Evolutionary conservation across 2,888 invertebrate genomes (phyloP), one percentile per base, ranked within the genome.

Genomic region (Clepsis dumicolana): DNA sequence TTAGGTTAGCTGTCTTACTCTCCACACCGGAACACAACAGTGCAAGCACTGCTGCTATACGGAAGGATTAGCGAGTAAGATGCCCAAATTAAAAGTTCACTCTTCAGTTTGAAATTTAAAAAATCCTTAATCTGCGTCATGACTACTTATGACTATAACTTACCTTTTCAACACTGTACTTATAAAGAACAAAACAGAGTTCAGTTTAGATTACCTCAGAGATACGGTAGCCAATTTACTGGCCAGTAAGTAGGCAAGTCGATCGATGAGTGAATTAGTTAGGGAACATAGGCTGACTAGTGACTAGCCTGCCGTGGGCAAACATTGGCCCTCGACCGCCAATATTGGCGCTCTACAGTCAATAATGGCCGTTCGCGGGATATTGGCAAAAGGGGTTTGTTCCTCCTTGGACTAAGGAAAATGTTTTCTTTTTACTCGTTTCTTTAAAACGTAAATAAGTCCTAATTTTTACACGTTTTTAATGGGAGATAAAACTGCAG

Each of bases 191-290:
- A 7, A 7, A 44, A 44, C 44, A 48, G 3, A 21, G 21, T 21
- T 21, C 10, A 21, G 4, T 16, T 1, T 48, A 27, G 8, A 1
- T 52, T 8, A 8, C 12, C 4, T 16, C 16, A 14, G 12, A 2
- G 10, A 29, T 16, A 27, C 27, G 16, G 50, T 32, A 32, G 54
- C 54, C 12, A 32, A 18, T 35, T 18, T 38, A 35, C 38, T 57
- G 50, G 25, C 24, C 41, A 5, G 25, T 8, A 25, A 52, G 48
- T 48, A 21, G 56, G 56, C 56, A 56, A 35, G 35, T 35, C 56
- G 21, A 59, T 59, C 24, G 56, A 56, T 56, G 29, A 18, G 32
- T 32, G 18, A 54, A 57, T 35, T 54, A 56, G 35, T 41, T 59
- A 12, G 18, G 41, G 10, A 38, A 24, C 41, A n/a, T n/a, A n/a